Evolutionary conservation across 2,888 invertebrate genomes (phyloP).

Genomic region (Phortica okadai): DNA sequence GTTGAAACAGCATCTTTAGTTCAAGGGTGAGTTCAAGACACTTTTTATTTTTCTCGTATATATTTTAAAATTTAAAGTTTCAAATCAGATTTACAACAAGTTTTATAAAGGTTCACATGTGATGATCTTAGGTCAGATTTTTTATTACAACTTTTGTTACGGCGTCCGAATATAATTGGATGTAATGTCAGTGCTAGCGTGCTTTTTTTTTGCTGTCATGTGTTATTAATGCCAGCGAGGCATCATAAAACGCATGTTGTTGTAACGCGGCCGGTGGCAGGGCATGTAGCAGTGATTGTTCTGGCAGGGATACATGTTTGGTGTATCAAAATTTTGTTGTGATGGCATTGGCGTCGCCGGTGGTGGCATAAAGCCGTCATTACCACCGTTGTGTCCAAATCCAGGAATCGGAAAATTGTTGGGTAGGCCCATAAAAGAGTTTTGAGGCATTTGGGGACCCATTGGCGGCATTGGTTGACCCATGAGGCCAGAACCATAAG

Average conservation of each 20-base stretch:
- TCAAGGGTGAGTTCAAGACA: no score
- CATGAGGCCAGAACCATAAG: not conserved
- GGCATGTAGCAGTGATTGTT: not conserved
- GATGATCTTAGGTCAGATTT: not conserved
- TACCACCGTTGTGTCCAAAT: not conserved
- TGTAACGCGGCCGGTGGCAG: not conserved
- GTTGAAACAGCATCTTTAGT: no score
- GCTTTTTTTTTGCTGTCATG: not conserved
- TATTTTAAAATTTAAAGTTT: no score
- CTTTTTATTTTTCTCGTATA: no score
- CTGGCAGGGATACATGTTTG: not conserved
- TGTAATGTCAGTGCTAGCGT: not conserved
- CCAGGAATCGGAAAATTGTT: not conserved
- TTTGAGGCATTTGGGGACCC: not conserved
- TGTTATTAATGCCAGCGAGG: constrained; percentile 12
- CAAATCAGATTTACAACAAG: no score
- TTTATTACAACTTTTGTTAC: not conserved
- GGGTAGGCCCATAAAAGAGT: not conserved
- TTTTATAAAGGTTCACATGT: no score
- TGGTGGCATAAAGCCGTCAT: not conserved
- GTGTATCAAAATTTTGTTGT: not conserved
- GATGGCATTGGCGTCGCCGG: not conserved
- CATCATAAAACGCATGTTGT: constrained; percentile 9
- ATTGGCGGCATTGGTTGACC: not conserved
- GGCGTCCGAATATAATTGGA: not conserved